These are phyloP conservation scores for Leuctra nigra DNA, from an alignment of 2,888 invertebrate genomes.

Conservation along the genomic window DNA sequence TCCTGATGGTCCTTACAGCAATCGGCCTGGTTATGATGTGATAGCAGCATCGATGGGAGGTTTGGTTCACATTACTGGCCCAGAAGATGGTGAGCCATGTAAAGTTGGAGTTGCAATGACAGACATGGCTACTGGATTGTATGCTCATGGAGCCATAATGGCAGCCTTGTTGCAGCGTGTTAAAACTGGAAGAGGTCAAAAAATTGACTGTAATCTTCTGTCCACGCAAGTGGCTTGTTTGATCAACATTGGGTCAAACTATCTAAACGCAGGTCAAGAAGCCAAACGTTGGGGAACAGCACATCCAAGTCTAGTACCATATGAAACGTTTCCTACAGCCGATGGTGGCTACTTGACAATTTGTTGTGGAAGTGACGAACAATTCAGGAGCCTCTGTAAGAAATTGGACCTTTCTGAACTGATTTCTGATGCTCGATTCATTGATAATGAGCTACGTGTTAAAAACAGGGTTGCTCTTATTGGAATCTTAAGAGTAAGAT, in stretches of 20 bases:
- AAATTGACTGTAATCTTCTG: slow-evolving; percentile 89
- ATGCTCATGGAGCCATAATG: slow-evolving; percentile 90
- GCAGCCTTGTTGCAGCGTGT: slow-evolving; percentile 76
- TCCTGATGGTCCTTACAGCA: slow-evolving; percentile 73
- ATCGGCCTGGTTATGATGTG: slow-evolving; percentile 92
- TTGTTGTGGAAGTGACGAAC: slow-evolving; percentile 79
- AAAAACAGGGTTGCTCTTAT: slow-evolving; percentile 64
- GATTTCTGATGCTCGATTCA: slow-evolving; percentile 55
- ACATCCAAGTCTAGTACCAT: slow-evolving; percentile 91
- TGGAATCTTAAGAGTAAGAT: slow-evolving; percentile 50
- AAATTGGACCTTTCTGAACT: slow-evolving; percentile 55
- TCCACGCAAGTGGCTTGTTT: slow-evolving; percentile 86
- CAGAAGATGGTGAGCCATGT: slow-evolving; percentile 72
- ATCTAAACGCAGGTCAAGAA: slow-evolving; percentile 75
- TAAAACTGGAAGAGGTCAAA: slow-evolving; percentile 77
- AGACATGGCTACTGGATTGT: slow-evolving; percentile 88
- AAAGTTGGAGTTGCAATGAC: slow-evolving; percentile 92
- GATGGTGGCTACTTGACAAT: slow-evolving; percentile 75
- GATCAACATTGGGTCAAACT: slow-evolving; percentile 85
- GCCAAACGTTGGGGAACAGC: slow-evolving; percentile 84
- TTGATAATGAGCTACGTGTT: slow-evolving; percentile 68
- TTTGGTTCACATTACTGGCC: slow-evolving; percentile 82
- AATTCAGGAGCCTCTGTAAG: slow-evolving; percentile 67
- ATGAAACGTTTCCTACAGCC: slow-evolving; percentile 78
- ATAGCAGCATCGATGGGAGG: slow-evolving; percentile 93